Percentiles rank a stretch among this genome's conserved stretches.
phyloP scores from a whole-genome alignment of 2,113 vertebrate species.

The Cyphomyrus discorhynchus region DNA sequence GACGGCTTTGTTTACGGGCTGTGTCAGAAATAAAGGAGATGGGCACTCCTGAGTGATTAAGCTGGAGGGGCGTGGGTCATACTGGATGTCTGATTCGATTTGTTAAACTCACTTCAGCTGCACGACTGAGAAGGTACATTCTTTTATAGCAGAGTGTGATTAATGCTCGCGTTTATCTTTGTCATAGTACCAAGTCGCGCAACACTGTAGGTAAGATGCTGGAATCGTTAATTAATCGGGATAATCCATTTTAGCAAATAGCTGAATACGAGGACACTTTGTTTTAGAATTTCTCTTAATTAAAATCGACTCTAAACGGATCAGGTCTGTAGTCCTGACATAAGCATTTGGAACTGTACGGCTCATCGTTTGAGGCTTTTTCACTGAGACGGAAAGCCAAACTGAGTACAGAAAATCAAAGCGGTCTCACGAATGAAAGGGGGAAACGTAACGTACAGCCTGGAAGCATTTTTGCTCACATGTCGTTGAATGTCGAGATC shows the following conservation, averaged over 20 bases:
- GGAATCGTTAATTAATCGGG: background rate
- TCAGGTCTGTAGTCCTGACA: background rate
- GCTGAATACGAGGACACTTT: background rate
- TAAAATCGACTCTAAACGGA: background rate
- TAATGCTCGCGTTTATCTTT: background rate
- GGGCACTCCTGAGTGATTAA: background rate
- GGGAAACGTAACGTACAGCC: background rate
- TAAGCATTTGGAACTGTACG: background rate
- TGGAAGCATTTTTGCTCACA: background rate
- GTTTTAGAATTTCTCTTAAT: background rate
- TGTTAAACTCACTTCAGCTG: background rate
- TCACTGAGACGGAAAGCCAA: background rate
- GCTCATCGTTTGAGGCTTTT: background rate
- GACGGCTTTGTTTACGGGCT: background rate
- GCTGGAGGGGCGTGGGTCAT: background rate
- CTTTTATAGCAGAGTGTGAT: background rate
- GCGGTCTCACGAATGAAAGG: background rate
- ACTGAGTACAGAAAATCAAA: background rate
- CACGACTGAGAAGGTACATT: background rate
- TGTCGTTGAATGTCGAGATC: background rate
- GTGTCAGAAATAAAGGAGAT: background rate
- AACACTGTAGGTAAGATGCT: background rate
- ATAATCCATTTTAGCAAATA: background rate
- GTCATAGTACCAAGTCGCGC: background rate
- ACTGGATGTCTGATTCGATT: background rate